A percentile compares a stretch with the other conserved stretches of the same genome.
phyloP scores from a whole-genome alignment of 2,888 invertebrate genomes.

The Aethes cnicana region DNA sequence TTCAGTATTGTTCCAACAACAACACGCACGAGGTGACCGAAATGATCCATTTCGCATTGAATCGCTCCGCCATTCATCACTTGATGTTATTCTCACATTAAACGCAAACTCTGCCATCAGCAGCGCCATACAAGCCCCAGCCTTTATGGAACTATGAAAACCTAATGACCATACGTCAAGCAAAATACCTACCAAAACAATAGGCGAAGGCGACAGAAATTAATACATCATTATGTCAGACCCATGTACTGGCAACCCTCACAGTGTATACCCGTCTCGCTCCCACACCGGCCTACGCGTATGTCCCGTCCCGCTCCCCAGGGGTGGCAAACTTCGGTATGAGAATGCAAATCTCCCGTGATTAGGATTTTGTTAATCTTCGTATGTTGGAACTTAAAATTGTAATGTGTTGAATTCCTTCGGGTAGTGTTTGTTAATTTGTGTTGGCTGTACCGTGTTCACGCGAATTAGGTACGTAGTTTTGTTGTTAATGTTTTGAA shows the following conservation, averaged over 20 bases:
- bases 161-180: constrained; percentile 81
- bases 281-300: constrained; percentile 33
- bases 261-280: constrained; percentile 45
- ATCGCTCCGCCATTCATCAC: constrained; percentile 56
- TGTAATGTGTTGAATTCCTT: constrained; percentile 66
- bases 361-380: constrained; percentile 78
- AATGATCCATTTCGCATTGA: constrained; percentile 3
- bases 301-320: constrained; percentile 42
- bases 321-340: constrained; percentile 68
- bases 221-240: constrained; percentile 83
- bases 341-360: constrained; percentile 71
- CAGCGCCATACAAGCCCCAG: constrained; percentile 57
- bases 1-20: background rate
- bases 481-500: no score
- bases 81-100: constrained; percentile 65
- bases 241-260: constrained; percentile 62
- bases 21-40: background rate
- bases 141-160: constrained; percentile 81
- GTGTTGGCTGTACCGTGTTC: constrained; percentile 34
- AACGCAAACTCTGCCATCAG: constrained; percentile 60
- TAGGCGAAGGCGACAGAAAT: constrained; percentile 78
- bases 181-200: constrained; percentile 81
- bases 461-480: no score
- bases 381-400: constrained; percentile 68
- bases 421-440: constrained; percentile 51